A percentile compares a stretch with the other conserved stretches of the same genome.
Evolutionary conservation across 2,113 vertebrate species (phyloP).

Genomic region (Syngnathus scovelli): DNA sequence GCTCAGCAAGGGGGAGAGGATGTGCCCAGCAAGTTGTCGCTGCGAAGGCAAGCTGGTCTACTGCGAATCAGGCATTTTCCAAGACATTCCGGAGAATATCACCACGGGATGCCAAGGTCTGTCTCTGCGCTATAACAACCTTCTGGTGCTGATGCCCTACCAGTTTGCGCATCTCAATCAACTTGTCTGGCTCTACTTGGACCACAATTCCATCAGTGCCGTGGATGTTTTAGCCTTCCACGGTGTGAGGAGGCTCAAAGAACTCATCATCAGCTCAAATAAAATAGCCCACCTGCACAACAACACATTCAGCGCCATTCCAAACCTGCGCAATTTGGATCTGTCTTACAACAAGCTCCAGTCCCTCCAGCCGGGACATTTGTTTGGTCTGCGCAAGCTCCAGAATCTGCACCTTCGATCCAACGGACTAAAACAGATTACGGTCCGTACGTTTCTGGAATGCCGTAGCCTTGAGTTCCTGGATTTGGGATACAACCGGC

Average conservation of each 20-base stretch:
- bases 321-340: conserved; percentile 93
- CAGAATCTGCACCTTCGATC: conserved; percentile 88
- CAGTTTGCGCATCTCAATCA: conserved; percentile 94
- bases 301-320: conserved; percentile 83
- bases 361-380: conserved; percentile 81
- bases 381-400: conserved; percentile 89
- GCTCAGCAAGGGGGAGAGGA: conserved; percentile 79
- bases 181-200: conserved; percentile 95
- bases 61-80: conserved; percentile 89
- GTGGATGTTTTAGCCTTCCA: conserved; percentile 88
- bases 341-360: conserved; percentile 93
- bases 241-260: conserved; percentile 90
- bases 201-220: conserved; percentile 86
- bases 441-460: conserved; percentile 87
- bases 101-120: conserved; percentile 89
- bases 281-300: conserved; percentile 86
- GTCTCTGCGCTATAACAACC: conserved; percentile 90
- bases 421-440: conserved; percentile 83
- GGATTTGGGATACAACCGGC: conserved; percentile 92
- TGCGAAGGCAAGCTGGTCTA: conserved; percentile 96
- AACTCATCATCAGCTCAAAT: conserved; percentile 94
- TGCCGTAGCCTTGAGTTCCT: conserved; percentile 95
- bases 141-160: conserved; percentile 83
- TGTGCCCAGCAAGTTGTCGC: conserved; percentile 87
- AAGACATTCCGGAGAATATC: conserved; percentile 88